These are phyloP conservation scores for Ageneiosus marmoratus DNA, from an alignment of 2,113 vertebrate genomes.

Conservation along the genomic window DNA sequence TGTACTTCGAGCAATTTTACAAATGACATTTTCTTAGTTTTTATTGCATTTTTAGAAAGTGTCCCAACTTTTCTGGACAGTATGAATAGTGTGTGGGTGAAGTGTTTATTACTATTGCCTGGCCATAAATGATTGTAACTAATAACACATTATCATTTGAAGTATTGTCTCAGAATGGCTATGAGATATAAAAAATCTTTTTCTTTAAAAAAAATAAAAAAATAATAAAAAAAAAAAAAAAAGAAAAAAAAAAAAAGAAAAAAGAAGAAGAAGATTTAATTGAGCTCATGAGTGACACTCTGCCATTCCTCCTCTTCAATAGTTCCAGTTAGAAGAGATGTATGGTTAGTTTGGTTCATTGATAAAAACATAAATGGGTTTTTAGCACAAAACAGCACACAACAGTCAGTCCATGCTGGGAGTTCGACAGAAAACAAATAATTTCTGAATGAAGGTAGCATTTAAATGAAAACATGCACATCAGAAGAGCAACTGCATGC, in stretches of 20 bases:
- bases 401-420: not conserved
- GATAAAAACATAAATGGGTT: not conserved
- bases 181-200: not conserved
- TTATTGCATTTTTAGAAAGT: too few species aligned
- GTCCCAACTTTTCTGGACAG: not conserved
- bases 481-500: not conserved
- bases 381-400: conserved; percentile 9
- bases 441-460: not conserved
- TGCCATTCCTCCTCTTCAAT: not conserved
- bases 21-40: too few species aligned
- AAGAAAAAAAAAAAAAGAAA: not conserved
- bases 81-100: not conserved
- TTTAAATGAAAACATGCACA: conserved; percentile 5
- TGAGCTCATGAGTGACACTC: not conserved
- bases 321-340: not conserved
- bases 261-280: too few species aligned
- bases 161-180: not conserved
- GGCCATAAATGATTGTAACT: not conserved
- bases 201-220: too few species aligned
- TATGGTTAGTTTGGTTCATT: too few species aligned
- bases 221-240: too few species aligned
- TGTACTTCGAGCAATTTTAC: too few species aligned
- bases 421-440: conserved; percentile 15
- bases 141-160: not conserved
- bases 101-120: not conserved